Evolutionary conservation across 2,113 vertebrate genomes (phyloP).

Genomic region (Opisthocomus hoazin): DNA sequence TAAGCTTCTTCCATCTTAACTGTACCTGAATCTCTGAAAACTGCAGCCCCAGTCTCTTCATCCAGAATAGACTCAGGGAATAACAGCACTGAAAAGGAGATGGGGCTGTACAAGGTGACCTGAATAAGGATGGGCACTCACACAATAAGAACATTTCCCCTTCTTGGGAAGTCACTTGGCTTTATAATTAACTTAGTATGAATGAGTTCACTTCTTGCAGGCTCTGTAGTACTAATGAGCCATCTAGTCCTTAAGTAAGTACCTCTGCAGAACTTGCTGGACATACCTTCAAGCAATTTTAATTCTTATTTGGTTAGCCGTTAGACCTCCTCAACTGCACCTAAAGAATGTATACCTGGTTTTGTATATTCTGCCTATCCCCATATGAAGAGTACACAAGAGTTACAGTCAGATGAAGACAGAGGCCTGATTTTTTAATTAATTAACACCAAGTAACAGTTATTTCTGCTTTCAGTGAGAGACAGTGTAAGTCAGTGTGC

Average conservation of each 20-base stretch:
- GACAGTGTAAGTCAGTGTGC: neutral
- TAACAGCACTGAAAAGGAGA: neutral
- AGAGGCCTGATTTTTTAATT: neutral
- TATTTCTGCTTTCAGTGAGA: neutral
- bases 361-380: neutral
- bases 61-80: neutral
- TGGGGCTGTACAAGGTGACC: slow-evolving; percentile 5
- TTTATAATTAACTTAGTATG: slow-evolving; percentile 27
- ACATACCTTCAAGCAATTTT: neutral
- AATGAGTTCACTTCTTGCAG: neutral
- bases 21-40: neutral
- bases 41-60: neutral
- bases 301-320: neutral
- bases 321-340: neutral
- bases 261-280: neutral
- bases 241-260: neutral
- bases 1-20: neutral
- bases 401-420: neutral
- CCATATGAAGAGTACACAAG: neutral
- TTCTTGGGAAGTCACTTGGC: neutral
- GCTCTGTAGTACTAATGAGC: neutral
- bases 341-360: neutral
- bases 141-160: neutral
- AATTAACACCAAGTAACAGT: neutral
- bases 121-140: neutral